phyloP scores from a whole-genome alignment of 1,140 invertebrate genomes.

The Drosophila santomea region DNA sequence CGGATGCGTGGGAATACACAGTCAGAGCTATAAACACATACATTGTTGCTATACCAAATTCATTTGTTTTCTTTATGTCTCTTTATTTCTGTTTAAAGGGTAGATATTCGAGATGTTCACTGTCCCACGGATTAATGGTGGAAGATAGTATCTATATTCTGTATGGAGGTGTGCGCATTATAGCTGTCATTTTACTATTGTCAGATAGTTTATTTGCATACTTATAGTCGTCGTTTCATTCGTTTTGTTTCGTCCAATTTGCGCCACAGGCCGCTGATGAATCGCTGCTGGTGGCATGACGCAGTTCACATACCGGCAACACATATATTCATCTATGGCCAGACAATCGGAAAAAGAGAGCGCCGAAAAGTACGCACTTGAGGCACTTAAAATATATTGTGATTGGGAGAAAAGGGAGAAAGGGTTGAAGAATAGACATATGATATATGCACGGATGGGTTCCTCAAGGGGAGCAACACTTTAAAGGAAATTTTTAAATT shows the following conservation, averaged over 20 bases:
- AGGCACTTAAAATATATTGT: slow-evolving; percentile 20
- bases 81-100: not conserved
- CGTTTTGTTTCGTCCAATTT: slow-evolving; percentile 31
- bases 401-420: slow-evolving; percentile 13
- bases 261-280: slow-evolving; percentile 27
- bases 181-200: slow-evolving; percentile 43
- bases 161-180: slow-evolving; percentile 33
- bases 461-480: slow-evolving; percentile 9
- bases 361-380: slow-evolving; percentile 44
- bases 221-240: slow-evolving; percentile 29
- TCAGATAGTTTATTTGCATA: slow-evolving; percentile 49
- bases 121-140: slow-evolving; percentile 21
- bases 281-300: slow-evolving; percentile 47
- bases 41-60: not conserved
- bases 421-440: slow-evolving; percentile 16
- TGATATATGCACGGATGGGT: not conserved
- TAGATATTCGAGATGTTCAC: slow-evolving; percentile 2
- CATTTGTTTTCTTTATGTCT: slow-evolving; percentile 34
- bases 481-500: slow-evolving; percentile 19
- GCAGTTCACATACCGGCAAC: slow-evolving; percentile 36
- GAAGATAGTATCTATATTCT: slow-evolving; percentile 20
- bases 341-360: slow-evolving; percentile 27
- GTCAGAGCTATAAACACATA: slow-evolving; percentile 10
- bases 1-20: slow-evolving; percentile 33
- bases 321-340: slow-evolving; percentile 29